These are phyloP conservation scores for Gymnoscopelus braueri DNA, from an alignment of 2,797 vertebrate species.

Conservation along the genomic window DNA sequence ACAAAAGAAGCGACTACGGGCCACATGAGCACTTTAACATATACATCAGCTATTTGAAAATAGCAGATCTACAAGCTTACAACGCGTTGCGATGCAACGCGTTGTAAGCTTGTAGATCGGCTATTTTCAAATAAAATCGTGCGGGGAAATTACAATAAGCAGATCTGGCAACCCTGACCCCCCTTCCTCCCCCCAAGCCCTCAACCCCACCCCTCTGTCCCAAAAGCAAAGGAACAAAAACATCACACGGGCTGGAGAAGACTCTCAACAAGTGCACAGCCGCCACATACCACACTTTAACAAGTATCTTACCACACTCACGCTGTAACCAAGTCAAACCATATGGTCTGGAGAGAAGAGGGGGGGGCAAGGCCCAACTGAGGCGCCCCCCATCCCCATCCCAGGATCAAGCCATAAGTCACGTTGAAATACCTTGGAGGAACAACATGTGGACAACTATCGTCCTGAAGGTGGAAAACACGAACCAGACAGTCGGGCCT, in stretches of 20 bases:
- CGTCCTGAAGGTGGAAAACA: slow-evolving; percentile 65
- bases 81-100: no score
- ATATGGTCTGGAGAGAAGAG: slow-evolving; percentile 79
- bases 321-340: slow-evolving; percentile 90
- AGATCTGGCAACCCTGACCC: not conserved
- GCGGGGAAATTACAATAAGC: no score
- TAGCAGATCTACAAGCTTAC: no score
- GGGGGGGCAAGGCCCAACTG: slow-evolving; percentile 17
- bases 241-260: slow-evolving; percentile 70
- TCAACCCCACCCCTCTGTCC: slow-evolving; percentile 31
- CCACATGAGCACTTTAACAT: no score
- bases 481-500: slow-evolving; percentile 52
- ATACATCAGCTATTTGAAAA: no score
- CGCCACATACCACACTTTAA: slow-evolving; percentile 85
- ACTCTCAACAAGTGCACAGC: slow-evolving; percentile 77
- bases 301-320: slow-evolving; percentile 86
- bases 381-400: slow-evolving; percentile 65
- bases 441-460: slow-evolving; percentile 83
- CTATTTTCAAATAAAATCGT: no score
- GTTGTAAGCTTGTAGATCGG: no score
- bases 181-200: not conserved
- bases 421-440: slow-evolving; percentile 75
- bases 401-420: slow-evolving; percentile 82
- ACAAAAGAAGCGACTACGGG: no score
- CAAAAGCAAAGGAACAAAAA: slow-evolving; percentile 47